These are phyloP conservation scores for Drosophila kepulauana DNA, from an alignment of 1,140 invertebrate species.

Conservation along the genomic window DNA sequence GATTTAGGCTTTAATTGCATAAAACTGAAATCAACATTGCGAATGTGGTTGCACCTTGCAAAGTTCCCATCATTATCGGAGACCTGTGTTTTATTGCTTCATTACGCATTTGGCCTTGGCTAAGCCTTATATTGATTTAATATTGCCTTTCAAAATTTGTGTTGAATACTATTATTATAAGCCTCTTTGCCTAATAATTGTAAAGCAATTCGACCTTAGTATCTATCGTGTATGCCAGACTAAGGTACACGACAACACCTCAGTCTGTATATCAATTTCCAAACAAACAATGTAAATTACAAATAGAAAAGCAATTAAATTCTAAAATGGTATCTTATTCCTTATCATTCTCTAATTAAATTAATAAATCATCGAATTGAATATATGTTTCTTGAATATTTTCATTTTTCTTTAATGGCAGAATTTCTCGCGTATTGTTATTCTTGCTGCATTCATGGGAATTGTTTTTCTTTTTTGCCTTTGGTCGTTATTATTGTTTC, in stretches of 20 bases:
- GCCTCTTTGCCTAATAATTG: background rate
- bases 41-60: background rate
- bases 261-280: too few relatives aligned
- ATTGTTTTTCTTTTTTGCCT: slow-evolving; percentile 5
- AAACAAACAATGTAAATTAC: too few relatives aligned
- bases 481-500: too few relatives aligned
- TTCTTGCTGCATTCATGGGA: slow-evolving; percentile 11
- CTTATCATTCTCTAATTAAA: too few relatives aligned
- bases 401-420: background rate
- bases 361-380: too few relatives aligned
- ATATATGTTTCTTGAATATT: too few relatives aligned
- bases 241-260: too few relatives aligned
- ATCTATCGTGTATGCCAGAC: too few relatives aligned
- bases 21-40: background rate
- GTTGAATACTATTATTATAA: background rate
- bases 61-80: slow-evolving; percentile 5
- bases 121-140: slow-evolving; percentile 6
- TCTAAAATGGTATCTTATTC: too few relatives aligned
- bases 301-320: too few relatives aligned
- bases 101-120: background rate
- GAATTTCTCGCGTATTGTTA: background rate
- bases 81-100: background rate
- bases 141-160: background rate
- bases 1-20: background rate
- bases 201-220: too few relatives aligned